phyloP scores from a whole-genome alignment of 2,797 vertebrate species.

The Netta rufina region DNA sequence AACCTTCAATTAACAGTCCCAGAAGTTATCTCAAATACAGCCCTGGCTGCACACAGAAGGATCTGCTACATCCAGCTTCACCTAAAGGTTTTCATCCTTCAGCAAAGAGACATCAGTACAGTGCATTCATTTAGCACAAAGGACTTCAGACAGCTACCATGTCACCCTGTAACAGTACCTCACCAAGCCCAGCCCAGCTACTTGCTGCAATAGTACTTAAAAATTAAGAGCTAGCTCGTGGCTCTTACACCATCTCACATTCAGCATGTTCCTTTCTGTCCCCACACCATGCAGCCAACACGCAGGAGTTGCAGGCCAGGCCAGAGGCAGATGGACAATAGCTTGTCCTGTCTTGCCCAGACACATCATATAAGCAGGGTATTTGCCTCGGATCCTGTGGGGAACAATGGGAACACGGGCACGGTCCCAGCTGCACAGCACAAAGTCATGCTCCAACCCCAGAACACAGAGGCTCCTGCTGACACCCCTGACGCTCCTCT shows the following conservation, averaged over 20 bases:
- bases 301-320: neutral
- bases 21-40: neutral
- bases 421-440: neutral
- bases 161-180: neutral
- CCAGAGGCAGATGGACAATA: neutral
- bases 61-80: neutral
- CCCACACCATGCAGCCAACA: rapidly evolving
- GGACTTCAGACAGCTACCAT: neutral
- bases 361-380: neutral
- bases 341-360: neutral
- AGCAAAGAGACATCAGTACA: neutral
- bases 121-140: neutral
- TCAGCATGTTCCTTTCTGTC: neutral
- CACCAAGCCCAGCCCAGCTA: neutral
- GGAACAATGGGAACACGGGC: neutral
- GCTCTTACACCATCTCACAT: neutral
- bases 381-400: neutral
- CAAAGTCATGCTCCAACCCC: neutral
- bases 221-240: neutral
- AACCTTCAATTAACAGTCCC: neutral
- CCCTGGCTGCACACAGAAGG: neutral
- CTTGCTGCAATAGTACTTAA: rapidly evolving
- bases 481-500: too few species aligned
- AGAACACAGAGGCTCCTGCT: neutral
- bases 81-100: neutral